phyloP scores from a whole-genome alignment of 1,140 invertebrate species.

The Psix sp. region DNA sequence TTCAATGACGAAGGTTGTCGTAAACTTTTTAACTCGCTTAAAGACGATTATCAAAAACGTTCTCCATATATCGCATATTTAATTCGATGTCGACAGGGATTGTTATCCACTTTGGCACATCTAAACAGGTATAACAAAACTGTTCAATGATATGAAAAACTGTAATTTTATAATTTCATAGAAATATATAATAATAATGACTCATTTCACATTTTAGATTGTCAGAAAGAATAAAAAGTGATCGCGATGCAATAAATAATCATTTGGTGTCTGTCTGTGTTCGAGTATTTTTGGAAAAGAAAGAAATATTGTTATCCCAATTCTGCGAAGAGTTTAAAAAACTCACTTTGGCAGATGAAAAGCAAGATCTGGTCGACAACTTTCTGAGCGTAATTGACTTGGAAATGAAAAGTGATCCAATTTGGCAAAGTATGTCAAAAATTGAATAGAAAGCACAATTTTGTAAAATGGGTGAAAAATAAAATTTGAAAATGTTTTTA shows the following conservation, averaged over 20 bases:
- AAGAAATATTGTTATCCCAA: constrained; percentile 80
- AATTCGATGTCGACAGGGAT: constrained; percentile 87
- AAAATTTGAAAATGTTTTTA: constrained; percentile 62
- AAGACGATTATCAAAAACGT: constrained; percentile 87
- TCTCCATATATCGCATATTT: constrained; percentile 91
- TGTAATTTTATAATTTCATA: not conserved
- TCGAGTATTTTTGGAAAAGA: constrained; percentile 85
- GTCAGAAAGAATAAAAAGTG: constrained; percentile 81
- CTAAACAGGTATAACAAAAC: constrained; percentile 80
- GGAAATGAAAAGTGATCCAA: constrained; percentile 82
- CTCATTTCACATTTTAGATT: constrained; percentile 85
- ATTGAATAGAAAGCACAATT: too few relatives aligned
- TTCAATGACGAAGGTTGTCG: constrained; percentile 86
- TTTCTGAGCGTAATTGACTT: constrained; percentile 79
- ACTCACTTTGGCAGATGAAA: constrained; percentile 87
- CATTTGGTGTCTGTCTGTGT: constrained; percentile 90
- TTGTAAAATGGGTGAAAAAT: too few relatives aligned
- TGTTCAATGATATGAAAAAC: not conserved
- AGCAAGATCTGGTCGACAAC: constrained; percentile 84
- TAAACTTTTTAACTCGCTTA: constrained; percentile 87
- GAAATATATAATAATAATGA: not conserved
- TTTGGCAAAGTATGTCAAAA: constrained; percentile 82
- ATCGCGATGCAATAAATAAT: constrained; percentile 85
- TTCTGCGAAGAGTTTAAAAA: constrained; percentile 89
- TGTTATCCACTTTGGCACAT: constrained; percentile 88